A percentile compares a stretch with the other conserved stretches of the same genome.
phyloP scores from a whole-genome alignment of 2,797 vertebrate genomes.

The Gouania willdenowi region DNA sequence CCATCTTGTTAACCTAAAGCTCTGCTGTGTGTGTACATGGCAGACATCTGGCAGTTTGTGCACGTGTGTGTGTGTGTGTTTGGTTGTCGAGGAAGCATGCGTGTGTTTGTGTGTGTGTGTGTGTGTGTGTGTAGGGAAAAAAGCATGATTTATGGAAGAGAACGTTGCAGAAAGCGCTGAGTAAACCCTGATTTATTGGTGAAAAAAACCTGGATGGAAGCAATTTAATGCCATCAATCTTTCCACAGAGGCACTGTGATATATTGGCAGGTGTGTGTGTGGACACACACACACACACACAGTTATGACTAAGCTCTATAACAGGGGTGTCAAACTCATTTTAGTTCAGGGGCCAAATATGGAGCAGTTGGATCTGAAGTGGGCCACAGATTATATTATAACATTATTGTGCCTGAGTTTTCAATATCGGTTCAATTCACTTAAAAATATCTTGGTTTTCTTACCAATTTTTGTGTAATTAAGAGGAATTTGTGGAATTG shows the following conservation, averaged over 20 bases:
- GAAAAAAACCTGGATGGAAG: constrained; percentile 80
- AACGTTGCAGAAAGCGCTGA: constrained; percentile 64
- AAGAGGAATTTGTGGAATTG: no score
- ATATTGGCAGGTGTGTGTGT: constrained; percentile 66
- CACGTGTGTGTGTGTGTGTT: constrained; percentile 24
- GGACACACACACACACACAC: no score
- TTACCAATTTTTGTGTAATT: no score
- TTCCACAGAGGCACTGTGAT: constrained; percentile 63
- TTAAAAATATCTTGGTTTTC: no score
- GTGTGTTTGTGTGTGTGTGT: constrained; percentile 8
- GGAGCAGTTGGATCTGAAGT: no score
- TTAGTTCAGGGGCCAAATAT: no score
- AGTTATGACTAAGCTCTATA: no score
- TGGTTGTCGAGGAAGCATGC: not conserved
- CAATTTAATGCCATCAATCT: constrained; percentile 84
- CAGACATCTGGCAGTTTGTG: constrained; percentile 1
- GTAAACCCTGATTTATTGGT: constrained; percentile 83
- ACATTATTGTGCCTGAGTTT: no score
- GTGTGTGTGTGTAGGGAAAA: constrained; percentile 23
- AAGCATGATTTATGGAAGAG: constrained; percentile 78
- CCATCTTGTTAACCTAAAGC: constrained; percentile 73
- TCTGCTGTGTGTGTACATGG: constrained; percentile 33
- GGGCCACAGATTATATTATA: no score
- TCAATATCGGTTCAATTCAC: no score
- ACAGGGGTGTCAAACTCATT: no score